Conservation (phyloP, 2,797 vertebrate genomes). For the Psittacula echo region DNA sequence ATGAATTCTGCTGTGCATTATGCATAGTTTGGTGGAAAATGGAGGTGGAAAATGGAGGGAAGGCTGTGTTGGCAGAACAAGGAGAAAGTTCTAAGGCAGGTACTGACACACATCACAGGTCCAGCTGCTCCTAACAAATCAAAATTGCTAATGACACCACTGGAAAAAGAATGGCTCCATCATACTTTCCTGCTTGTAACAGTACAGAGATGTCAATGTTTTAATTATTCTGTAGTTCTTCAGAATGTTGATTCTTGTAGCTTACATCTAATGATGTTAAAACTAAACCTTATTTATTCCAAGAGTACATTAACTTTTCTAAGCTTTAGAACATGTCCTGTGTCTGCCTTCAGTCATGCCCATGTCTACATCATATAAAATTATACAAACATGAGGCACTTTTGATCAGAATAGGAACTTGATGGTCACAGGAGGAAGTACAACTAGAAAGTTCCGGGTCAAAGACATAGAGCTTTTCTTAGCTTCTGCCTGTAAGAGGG, state of each 20-base stretch:
- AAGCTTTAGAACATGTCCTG: not conserved
- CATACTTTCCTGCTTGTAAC: not conserved
- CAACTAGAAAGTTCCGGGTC: not conserved
- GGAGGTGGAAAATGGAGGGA: not conserved
- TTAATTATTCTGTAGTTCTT: not conserved
- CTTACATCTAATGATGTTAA: not conserved
- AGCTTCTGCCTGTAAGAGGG: not conserved
- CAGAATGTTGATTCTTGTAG: not conserved
- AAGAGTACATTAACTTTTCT: not conserved
- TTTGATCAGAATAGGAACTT: not conserved
- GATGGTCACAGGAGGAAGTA: not conserved
- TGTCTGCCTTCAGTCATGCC: not conserved
- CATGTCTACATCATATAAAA: not conserved
- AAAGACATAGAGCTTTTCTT: not conserved
- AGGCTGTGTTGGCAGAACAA: not conserved
- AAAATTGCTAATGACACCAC: not conserved
- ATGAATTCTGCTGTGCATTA: not conserved
- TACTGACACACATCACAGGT: not conserved
- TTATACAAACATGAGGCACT: not conserved
- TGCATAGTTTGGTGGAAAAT: not conserved
- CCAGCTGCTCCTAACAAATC: not conserved
- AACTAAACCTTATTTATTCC: not conserved
- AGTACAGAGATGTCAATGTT: not conserved
- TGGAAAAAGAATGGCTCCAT: not conserved
- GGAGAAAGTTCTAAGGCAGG: not conserved